phyloP scores from a whole-genome alignment of 2,888 invertebrate genomes.

The Stenoptilia bipunctidactyla region DNA sequence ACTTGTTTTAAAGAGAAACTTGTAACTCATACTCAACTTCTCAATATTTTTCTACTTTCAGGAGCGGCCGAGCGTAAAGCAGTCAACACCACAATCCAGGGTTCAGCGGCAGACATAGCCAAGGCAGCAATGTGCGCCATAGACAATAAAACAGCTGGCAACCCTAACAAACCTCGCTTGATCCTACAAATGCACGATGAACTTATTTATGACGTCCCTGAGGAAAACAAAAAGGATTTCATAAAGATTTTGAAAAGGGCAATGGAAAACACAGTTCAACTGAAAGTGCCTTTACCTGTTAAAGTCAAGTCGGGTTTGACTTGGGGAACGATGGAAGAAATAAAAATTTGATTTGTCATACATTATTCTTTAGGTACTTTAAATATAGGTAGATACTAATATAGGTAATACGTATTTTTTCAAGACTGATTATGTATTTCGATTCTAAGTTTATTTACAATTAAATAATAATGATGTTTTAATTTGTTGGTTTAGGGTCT shows the following conservation, averaged over 20 bases:
- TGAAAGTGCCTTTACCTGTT: slow-evolving; percentile 88
- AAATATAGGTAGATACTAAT: too few species aligned
- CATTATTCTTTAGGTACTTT: too few species aligned
- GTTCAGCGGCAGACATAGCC: slow-evolving; percentile 95
- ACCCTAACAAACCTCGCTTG: slow-evolving; percentile 68
- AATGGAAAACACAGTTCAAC: slow-evolving; percentile 83
- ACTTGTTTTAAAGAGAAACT: too few species aligned
- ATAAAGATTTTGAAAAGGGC: slow-evolving; percentile 76
- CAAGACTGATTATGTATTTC: too few species aligned
- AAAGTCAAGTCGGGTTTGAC: slow-evolving; percentile 85
- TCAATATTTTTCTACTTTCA: slow-evolving; percentile 24
- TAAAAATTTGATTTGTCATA: slow-evolving; percentile 15
- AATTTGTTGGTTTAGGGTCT: too few species aligned
- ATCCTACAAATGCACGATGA: slow-evolving; percentile 97
- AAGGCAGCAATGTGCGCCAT: slow-evolving; percentile 91
- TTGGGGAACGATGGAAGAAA: slow-evolving; percentile 77
- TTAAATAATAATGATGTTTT: too few species aligned
- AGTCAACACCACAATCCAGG: slow-evolving; percentile 95
- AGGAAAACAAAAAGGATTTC: slow-evolving; percentile 66
- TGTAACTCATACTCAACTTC: too few species aligned
- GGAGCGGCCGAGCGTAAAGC: slow-evolving; percentile 95
- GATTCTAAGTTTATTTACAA: too few species aligned
- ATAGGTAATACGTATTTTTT: too few species aligned
- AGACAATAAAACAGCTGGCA: slow-evolving; percentile 60
- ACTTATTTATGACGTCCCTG: slow-evolving; percentile 89